Base-by-base conservation (phyloP, 2,888 invertebrate genomes). In the Achlya flavicornis region DNA sequence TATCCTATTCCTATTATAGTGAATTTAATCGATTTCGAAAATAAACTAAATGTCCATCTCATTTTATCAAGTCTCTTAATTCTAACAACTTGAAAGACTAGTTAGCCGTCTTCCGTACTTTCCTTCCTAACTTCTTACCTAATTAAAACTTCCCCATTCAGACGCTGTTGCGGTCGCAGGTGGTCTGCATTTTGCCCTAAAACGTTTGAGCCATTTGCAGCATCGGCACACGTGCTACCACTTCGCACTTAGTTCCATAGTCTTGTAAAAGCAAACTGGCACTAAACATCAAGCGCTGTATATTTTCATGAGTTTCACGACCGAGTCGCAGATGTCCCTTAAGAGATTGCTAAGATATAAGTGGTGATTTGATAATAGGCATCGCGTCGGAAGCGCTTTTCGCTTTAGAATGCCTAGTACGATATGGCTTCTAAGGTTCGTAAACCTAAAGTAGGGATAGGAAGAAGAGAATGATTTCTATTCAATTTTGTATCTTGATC, bases 161-260 rank as follows among this genome's bases (percentile, higher is more conserved):
- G 73, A 69, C 62, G 60, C 69, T 71, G 71, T 63, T 68, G 65
- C 68, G 79, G 87, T 76, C 86, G 79, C 93, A 93, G 93, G 92
- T 93, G 93, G 70, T 66, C 67, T 65, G 63, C 72, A 76, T 72
- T 71, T 76, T 71, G 76, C 82, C 79, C 84, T 88, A 88, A 91
- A 90, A 86, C 87, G 86, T 82, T 78, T 69, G 77, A 68, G 73
- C 87, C 88, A 90, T 92, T 92, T 85, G 73, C 79, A 76, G 76
- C 68, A 67, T 70, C 70, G 48, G 64, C 79, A 81, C 92, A 93
- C 86, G 88, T 92, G 92, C 82, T 80, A 77, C 83, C 86, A 83
- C 85, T 91, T 89, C 76, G 83, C 91, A 90, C 91, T 88, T 84
- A 83, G 80, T 85, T 85, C 84, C 77, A 72, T 86, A 91, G 81